Evolutionary conservation across 2,113 vertebrate species (phyloP).

Genomic region (Engystomops pustulosus): DNA sequence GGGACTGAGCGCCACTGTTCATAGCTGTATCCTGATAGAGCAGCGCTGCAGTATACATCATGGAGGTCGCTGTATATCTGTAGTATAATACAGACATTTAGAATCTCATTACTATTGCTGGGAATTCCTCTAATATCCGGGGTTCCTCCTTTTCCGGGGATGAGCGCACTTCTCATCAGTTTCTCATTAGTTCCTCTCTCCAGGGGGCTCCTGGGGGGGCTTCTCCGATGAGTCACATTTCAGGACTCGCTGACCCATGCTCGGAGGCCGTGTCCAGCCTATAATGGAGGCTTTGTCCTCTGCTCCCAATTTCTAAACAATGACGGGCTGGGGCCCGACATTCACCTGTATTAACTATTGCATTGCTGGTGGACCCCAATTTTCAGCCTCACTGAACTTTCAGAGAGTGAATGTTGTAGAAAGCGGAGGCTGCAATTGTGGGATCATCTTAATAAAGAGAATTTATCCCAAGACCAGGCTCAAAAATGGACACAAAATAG

Average conservation of each 20-base stretch:
- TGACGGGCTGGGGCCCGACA: not conserved
- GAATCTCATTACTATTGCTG: not conserved
- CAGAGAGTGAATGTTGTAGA: not conserved
- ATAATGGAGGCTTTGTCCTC: slow-evolving; percentile 51
- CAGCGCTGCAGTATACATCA: not conserved
- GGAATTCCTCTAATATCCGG: not conserved
- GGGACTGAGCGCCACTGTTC: too few relatives aligned
- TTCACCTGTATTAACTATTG: not conserved
- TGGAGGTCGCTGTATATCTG: not conserved
- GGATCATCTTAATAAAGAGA: too few relatives aligned
- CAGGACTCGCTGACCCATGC: slow-evolving; percentile 23
- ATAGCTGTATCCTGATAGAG: not conserved
- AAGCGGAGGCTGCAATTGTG: too few relatives aligned
- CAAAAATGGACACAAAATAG: too few relatives aligned
- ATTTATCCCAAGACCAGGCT: too few relatives aligned
- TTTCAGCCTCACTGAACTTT: not conserved
- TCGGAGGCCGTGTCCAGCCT: not conserved
- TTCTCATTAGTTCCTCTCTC: slow-evolving; percentile 40
- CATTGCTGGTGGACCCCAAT: not conserved
- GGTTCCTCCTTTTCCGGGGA: not conserved
- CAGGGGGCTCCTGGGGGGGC: slow-evolving; percentile 16
- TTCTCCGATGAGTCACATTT: slow-evolving; percentile 25
- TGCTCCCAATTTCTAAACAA: slow-evolving; percentile 9
- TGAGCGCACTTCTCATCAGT: slow-evolving; percentile 27
- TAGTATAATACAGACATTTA: not conserved